These are phyloP conservation scores for Sthenelais limicola DNA, from an alignment of 2,888 invertebrate genomes.

Conservation along the genomic window DNA sequence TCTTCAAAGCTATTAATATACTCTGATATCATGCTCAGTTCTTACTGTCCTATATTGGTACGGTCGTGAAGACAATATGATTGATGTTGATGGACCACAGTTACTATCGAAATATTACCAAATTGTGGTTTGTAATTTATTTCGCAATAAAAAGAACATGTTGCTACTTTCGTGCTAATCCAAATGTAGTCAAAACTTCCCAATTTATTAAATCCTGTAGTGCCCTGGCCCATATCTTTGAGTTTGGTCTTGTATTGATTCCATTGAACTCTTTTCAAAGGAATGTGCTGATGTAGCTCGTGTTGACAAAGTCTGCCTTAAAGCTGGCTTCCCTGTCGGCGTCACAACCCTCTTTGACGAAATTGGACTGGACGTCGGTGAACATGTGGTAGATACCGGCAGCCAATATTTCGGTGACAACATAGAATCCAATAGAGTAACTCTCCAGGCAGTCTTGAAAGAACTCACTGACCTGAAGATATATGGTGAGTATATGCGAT, in stretches of 20 bases:
- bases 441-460: not conserved
- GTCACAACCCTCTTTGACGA: conserved; percentile 96
- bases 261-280: conserved; percentile 71
- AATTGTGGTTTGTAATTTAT: too few species aligned
- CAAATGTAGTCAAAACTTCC: too few species aligned
- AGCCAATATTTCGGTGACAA: conserved; percentile 85
- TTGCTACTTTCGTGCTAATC: too few species aligned
- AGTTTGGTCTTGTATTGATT: too few species aligned
- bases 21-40: too few species aligned
- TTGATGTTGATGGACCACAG: too few species aligned
- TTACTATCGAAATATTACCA: too few species aligned
- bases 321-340: conserved; percentile 98
- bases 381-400: conserved; percentile 93
- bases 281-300: conserved; percentile 94
- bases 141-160: too few species aligned
- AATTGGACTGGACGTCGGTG: conserved; percentile 89
- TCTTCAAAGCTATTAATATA: not conserved
- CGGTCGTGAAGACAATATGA: too few species aligned
- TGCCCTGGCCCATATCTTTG: too few species aligned
- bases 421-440: not conserved
- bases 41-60: too few species aligned
- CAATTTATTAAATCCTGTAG: too few species aligned
- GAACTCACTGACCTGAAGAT: not conserved
- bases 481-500: not conserved
- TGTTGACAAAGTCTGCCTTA: conserved; percentile 86